These are phyloP conservation scores for Hydriomena furcata DNA, from an alignment of 2,888 invertebrate genomes.

Conservation along the genomic window DNA sequence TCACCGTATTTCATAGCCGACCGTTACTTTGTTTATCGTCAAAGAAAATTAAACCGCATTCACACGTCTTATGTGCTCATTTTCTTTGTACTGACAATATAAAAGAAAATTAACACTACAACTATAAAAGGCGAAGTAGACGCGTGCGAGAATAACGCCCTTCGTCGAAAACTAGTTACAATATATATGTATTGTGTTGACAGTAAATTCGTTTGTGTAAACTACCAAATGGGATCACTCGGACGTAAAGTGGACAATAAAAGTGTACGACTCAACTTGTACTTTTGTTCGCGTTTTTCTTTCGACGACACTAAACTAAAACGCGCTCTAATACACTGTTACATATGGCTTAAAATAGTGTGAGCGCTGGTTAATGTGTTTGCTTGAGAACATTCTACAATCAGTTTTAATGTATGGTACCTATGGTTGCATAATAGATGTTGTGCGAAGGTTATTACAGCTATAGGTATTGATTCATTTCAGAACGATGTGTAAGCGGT, in stretches of 20 bases:
- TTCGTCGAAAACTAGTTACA: conserved; percentile 12
- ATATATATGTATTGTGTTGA: conserved; percentile 24
- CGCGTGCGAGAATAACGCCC: conserved; percentile 14
- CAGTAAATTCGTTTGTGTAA: conserved; percentile 31
- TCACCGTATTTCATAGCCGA: not conserved
- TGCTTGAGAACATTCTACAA: conserved; percentile 14
- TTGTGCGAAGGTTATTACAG: not conserved
- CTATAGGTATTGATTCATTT: conserved; percentile 1
- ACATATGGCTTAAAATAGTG: conserved; percentile 4
- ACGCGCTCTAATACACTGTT: conserved; percentile 16
- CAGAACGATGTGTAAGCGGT: not conserved
- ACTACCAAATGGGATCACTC: conserved; percentile 27
- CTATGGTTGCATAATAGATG: conserved; percentile 11
- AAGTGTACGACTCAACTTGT: conserved; percentile 23
- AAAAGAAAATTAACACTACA: conserved; percentile 32
- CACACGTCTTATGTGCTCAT: conserved; percentile 21
- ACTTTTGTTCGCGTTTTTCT: conserved; percentile 17
- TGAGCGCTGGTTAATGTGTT: not conserved
- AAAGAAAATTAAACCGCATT: conserved; percentile 32
- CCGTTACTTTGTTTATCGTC: conserved; percentile 12
- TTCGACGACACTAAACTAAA: conserved; percentile 3
- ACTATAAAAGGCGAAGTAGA: conserved; percentile 17
- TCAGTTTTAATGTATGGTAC: conserved; percentile 15
- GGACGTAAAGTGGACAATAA: conserved; percentile 29
- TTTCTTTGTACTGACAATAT: conserved; percentile 25